Base-by-base conservation (phyloP, 2,888 invertebrate species). In the Conistra vaccinii region DNA sequence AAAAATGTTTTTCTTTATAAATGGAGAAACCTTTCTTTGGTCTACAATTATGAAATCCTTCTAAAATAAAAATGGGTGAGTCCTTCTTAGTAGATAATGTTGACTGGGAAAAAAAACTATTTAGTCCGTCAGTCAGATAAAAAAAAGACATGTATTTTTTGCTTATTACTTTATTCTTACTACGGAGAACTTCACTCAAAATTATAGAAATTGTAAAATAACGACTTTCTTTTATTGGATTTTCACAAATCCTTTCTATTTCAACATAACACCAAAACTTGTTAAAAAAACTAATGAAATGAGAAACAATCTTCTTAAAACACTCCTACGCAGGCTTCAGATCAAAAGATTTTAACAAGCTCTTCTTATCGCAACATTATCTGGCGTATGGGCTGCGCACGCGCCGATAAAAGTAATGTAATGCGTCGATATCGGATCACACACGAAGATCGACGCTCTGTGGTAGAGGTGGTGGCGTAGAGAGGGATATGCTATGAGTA, bases 321-420 rank as follows among this genome's bases (percentile, higher is more conserved):
- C 20, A 85, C 83, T 74, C 85, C 83, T 83, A 83, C 83, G 78
- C 78, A 35, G 45, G 74, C 26, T 57, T 77, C 20, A 83, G 85
- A 81, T 83, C 82, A 78, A 81, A 85, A 78, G 85, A 79, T 86
- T 81, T 82, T 87, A 86, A 87, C 88, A 86, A 87, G 88, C 85
- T 57, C 75, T 76, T 76, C 76, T 87, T 79, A 87, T 87, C 83
- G 80, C 68, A 65, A 78, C 78, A 80, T 81, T 81, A 87, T 87
- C 87, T 78, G 32, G 55, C 57, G 71, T 76, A 86, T 75, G 74
- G 76, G 76, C 57, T 77, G 88, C 86, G 87, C 87, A 87, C 87
- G 87, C 88, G 87, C 73, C 86, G 86, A 81, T 87, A 86, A 87
- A 87, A 86, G 83, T 81, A 84, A 87, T 84, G 88, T 72, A 57